Evolutionary conservation across 2,888 invertebrate species (phyloP).

Genomic region (Brenthis ino): DNA sequence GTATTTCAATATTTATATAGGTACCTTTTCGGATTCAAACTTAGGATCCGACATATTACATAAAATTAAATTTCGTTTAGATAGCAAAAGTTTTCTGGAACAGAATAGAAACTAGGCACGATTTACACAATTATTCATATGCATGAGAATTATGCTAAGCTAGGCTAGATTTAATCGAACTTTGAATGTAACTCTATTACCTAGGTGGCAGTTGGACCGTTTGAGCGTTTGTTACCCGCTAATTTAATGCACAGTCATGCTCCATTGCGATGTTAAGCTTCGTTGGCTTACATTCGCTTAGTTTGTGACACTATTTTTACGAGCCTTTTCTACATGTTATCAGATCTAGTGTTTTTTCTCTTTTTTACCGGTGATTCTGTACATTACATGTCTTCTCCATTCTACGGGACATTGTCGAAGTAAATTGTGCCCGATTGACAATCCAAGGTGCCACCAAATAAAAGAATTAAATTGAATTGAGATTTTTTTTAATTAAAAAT

Average conservation of each 20-base stretch:
- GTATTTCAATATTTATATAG: no score
- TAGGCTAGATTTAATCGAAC: constrained; percentile 6
- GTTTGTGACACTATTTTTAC: not conserved
- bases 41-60: not conserved
- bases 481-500: no score
- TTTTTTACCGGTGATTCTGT: no score
- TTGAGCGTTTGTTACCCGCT: constrained; percentile 33
- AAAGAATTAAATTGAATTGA: no score
- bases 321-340: not conserved
- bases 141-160: constrained; percentile 13
- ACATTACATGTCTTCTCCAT: no score
- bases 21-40: no score
- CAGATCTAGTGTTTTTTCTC: not conserved
- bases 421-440: no score
- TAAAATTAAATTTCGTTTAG: constrained; percentile 1
- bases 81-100: not conserved
- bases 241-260: constrained; percentile 40
- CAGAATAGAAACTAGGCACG: not conserved
- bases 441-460: no score
- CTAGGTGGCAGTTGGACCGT: constrained; percentile 25
- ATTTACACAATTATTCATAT: constrained; percentile 8
- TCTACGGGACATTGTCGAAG: no score
- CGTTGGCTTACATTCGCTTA: constrained; percentile 28
- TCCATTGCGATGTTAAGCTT: constrained; percentile 31
- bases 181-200: constrained; percentile 13